phyloP scores from a whole-genome alignment of 1,140 invertebrate species.

The Geopemphigus sp. region DNA sequence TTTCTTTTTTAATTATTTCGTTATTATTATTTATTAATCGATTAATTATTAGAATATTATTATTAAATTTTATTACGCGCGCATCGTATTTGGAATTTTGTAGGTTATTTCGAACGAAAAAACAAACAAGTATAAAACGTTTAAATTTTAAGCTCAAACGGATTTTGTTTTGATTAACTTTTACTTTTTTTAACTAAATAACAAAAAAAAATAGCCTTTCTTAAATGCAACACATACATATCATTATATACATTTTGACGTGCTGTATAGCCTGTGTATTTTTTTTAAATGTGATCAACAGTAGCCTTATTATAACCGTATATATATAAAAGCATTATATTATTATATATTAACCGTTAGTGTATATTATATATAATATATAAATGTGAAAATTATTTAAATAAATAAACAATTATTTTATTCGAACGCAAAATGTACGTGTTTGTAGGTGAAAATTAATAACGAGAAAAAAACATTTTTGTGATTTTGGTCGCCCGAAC shows the following conservation, averaged over 20 bases:
- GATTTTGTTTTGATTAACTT: conserved; percentile 8
- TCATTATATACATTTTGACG: conserved; percentile 44
- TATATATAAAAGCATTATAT: too few relatives aligned
- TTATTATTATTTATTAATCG: conserved; percentile 1
- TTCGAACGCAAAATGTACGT: background rate
- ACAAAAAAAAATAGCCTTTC: conserved; percentile 40
- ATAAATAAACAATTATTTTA: conserved; percentile 2
- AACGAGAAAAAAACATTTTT: background rate
- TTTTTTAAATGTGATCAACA: conserved; percentile 46
- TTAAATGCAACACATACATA: conserved; percentile 45
- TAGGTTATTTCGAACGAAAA: conserved; percentile 3
- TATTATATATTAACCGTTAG: conserved; percentile 21
- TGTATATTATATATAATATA: conserved; percentile 3
- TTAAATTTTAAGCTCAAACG: conserved; percentile 44
- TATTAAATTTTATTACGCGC: conserved; percentile 7
- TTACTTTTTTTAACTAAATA: conserved; percentile 4
- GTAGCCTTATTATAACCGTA: conserved; percentile 47
- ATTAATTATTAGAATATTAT: conserved; percentile 9
- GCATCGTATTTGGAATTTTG: background rate
- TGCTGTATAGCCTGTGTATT: conserved; percentile 46
- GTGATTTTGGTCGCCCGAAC: conserved; percentile 31
- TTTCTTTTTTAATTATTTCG: conserved; percentile 36
- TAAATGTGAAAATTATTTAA: conserved; percentile 3
- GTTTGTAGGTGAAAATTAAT: background rate
- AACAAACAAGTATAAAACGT: background rate